Evolutionary conservation across 2,113 vertebrate species (phyloP), one percentile per base, ranked within the genome.

Genomic region (Heptranchias perlo): DNA sequence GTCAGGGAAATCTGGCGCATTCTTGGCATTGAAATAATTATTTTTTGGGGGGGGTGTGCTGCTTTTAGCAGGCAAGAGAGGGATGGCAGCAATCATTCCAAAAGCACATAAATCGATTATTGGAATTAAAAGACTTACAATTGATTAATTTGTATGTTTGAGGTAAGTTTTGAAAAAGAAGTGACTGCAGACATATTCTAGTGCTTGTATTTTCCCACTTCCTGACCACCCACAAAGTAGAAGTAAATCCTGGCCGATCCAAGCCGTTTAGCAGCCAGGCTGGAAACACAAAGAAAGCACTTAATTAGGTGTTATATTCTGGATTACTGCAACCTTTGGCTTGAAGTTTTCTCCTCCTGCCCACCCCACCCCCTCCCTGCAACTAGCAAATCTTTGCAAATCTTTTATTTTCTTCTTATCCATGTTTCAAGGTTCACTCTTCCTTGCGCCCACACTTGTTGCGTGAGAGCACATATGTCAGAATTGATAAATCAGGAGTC

Each of bases 231-330:
- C 89, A 93, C 35, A 64, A 16, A 61, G 89, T 58, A 62, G 58
- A 61, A 93, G 39, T 93, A 39, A 93, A 93, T 35, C 58, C 58
- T 0, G n/a, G 31, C n/a, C 7, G 35, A 62, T 61, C 54, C 28
- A 92, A 92, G 35, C 35, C 58, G 35, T 62, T 93, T 93, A 93
- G 58, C 58, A 93, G 89, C 16, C 35, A 93, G 89, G 58, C 58
- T 64, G 89, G n/a, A 93, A 93, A n/a, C 58, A 62, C 89, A 62
- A 62, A 93, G 58, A 39, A 93, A 93, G 89, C 89, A 93, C 89
- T 62, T 62, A 93, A 93, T 93, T 93, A 93, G 58, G 35, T 7
- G 31, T 93, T 93, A 93, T 93, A 62, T 93, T 93, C 35, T 39
- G 89, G 89, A 93, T 93, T 62, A 93, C 89, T 92, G 35, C 58